phyloP scores from a whole-genome alignment of 2,113 vertebrate genomes.

The Cinclus mexicanus region DNA sequence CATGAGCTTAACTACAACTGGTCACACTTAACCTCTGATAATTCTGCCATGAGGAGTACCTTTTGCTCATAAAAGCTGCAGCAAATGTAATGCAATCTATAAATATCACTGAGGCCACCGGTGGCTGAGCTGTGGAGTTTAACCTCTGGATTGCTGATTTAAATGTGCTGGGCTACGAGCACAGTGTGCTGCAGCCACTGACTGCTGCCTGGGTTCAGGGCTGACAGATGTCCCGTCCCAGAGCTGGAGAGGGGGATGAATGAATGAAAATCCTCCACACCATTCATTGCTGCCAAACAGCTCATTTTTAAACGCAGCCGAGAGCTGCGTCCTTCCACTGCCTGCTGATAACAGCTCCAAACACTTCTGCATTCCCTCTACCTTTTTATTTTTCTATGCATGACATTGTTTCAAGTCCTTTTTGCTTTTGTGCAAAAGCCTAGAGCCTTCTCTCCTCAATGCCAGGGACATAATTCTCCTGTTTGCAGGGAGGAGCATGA shows the following conservation, averaged over 20 bases:
- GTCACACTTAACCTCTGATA: neutral
- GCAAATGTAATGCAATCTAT: slow-evolving; percentile 21
- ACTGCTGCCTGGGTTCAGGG: neutral
- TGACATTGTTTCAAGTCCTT: neutral
- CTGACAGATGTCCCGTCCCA: slow-evolving; percentile 53
- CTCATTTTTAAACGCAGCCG: neutral
- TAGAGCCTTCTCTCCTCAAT: neutral
- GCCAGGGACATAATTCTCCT: slow-evolving; percentile 18
- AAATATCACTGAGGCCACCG: slow-evolving; percentile 11
- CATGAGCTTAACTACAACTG: neutral
- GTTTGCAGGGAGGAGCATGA: slow-evolving; percentile 10
- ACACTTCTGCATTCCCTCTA: neutral
- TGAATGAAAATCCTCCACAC: slow-evolving; percentile 28
- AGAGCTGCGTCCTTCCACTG: neutral
- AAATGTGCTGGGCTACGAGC: slow-evolving; percentile 2
- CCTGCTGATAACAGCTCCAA: slow-evolving; percentile 16
- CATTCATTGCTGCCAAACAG: neutral
- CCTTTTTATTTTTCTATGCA: neutral
- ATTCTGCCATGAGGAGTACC: neutral
- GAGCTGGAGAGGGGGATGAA: neutral
- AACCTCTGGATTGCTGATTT: slow-evolving; percentile 35
- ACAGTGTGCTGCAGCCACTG: neutral
- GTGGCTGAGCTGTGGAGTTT: neutral
- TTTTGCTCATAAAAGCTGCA: neutral
- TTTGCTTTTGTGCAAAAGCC: neutral